Evolutionary conservation across 2,888 invertebrate species (phyloP), one percentile per base, ranked within the genome.

Genomic region (Sinhomidia bicolor): DNA sequence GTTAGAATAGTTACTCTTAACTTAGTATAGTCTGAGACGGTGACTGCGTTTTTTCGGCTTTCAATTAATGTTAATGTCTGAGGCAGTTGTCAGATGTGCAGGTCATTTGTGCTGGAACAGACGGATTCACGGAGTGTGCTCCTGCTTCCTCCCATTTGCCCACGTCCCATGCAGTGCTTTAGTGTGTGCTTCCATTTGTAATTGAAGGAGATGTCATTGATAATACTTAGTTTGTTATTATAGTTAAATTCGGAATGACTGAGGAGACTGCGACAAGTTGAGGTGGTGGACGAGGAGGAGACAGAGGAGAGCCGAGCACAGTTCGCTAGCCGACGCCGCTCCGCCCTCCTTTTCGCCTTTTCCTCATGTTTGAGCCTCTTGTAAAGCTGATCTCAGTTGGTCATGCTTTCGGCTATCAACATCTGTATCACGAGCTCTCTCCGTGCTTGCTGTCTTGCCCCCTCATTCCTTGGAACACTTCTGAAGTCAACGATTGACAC

Each of bases 351-450:
- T 74, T 89, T 89, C 84, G 89, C 89, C 89, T 82, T 91, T 83
- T 90, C 90, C 83, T 89, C 88, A 88, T 87, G 83, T 87, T 89
- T 90, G 78, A 91, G 90, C 89, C 85, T 81, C 88, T 89, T 90
- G 87, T 89, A 90, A 89, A 90, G 89, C 80, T 87, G 84, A 85
- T 91, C 90, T 91, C 90, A 91, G 90, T 89, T 91, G 79, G 89
- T 90, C 90, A 91, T 91, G 79, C 89, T 89, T 71, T 91, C 90
- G 26, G 90, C 90, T 51, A 91, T 91, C 57, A 91, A 78, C 90
- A 91, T 91, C 85, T 89, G 88, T 84, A 91, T 91, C 57, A 91
- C 90, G 57, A 91, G 80, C 47, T 91, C 90, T 44, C 90, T 71
- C 32, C 90, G 65, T 17, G 90, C 90, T 26, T 85, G 84, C 54